Evolutionary conservation across 92 coral and sea anemone species (phyloP), one percentile per base, ranked within the genome.

Genomic region (Umimayanthus chanpuru): DNA sequence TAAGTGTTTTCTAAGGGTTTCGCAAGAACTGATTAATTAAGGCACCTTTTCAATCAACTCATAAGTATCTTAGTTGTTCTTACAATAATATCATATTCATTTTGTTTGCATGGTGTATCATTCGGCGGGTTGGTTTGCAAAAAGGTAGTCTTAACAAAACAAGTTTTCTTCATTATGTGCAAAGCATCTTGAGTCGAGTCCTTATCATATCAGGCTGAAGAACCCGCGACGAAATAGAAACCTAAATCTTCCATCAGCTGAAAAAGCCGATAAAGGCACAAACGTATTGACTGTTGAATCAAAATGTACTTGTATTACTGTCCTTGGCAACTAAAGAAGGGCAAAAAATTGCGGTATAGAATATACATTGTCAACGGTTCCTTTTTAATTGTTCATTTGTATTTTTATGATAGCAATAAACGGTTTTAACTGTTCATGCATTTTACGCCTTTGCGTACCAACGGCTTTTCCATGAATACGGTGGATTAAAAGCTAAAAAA

Each of bases 11-110:
- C 47, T 8, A 55, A 80, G 36, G 84, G 67, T 71, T 80, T 80
- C 71, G 58, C 41, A 55, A 20, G 26, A 56, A 80, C 56, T 56
- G 50, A 15, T 30, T 49, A 56, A 80, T 80, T 80, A 80, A 29
- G 1, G 71, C 84, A 80, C 84, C 84, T 80, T 55, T 80, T 55
- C 71, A 80, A 80, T 53, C 41, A 32, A 55, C 64, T 29, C 40
- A 6, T 55, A 56, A 80, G 44, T 80, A 58, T 80, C 32, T 44
- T 29, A 72, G 18, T 72, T 72, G 76, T 72, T 72, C 41, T 80
- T 55, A 30, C 16, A 32, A 39, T 83, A 44, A 43, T 70, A 68
- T 20, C 44, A 18, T 26, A 70, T 83, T 25, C 79, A 83, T 71
- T 65, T 16, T 70, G 78, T 32, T 81, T 58, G 72, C 29, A 56